These are phyloP conservation scores for Chaetoderma sp. DNA, from an alignment of 2,888 invertebrate species.

Conservation along the genomic window DNA sequence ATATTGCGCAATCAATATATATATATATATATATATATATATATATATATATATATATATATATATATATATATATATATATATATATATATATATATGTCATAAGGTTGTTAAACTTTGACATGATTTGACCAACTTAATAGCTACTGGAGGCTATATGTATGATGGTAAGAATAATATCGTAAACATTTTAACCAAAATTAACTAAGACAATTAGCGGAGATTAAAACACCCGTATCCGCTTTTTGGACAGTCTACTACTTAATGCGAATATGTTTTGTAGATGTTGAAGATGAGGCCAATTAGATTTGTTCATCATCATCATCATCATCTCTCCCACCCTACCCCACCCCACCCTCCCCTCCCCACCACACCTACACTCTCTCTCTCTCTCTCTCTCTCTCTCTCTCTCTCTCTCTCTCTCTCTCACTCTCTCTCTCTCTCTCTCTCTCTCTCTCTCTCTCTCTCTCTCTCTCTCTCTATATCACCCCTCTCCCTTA, in stretches of 20 bases:
- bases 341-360: neutral
- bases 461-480: no score
- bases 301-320: neutral
- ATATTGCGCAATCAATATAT: no score
- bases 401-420: neutral
- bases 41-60: constrained; percentile 9
- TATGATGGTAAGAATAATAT: no score
- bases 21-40: constrained; percentile 2
- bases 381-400: neutral
- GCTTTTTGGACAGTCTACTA: no score
- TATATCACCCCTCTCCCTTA: no score
- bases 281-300: neutral
- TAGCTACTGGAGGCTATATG: no score
- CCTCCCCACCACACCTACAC: neutral
- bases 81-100: no score
- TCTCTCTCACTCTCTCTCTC: neutral
- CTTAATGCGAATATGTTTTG: no score
- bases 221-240: no score
- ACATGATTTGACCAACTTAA: no score
- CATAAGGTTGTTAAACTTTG: neutral
- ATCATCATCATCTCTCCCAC: neutral
- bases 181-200: no score
- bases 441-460: neutral
- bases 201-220: no score
- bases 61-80: neutral